phyloP scores from a whole-genome alignment of 1,140 invertebrate genomes.

The Scaptomyza graminum region DNA sequence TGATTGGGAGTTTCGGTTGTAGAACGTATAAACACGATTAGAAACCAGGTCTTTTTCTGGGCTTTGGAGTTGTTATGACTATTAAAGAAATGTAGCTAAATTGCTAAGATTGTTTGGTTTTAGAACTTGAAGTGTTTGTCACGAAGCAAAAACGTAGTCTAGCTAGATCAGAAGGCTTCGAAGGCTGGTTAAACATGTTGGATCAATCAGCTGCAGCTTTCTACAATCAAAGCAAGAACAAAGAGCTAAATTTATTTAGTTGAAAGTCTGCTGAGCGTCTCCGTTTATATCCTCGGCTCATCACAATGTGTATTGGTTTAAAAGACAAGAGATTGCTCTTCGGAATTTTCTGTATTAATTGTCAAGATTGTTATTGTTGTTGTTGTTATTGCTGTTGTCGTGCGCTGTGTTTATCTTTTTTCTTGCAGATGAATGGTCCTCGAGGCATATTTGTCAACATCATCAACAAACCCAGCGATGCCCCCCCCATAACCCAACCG shows the following conservation, averaged over 20 bases:
- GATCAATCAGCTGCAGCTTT: too few relatives aligned
- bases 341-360: constrained; percentile 22
- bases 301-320: constrained; percentile 9
- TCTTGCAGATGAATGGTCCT: constrained; percentile 59
- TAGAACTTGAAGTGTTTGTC: background rate
- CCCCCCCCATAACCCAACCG: constrained; percentile 14
- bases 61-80: background rate
- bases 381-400: constrained; percentile 9
- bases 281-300: too few relatives aligned
- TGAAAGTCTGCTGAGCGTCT: too few relatives aligned
- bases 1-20: background rate
- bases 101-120: background rate
- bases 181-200: too few relatives aligned
- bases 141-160: background rate
- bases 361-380: constrained; percentile 11
- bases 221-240: too few relatives aligned
- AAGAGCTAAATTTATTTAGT: too few relatives aligned
- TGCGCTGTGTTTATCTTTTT: constrained; percentile 45
- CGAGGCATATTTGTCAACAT: constrained; percentile 79
- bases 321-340: constrained; percentile 24
- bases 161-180: background rate
- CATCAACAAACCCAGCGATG: constrained; percentile 45
- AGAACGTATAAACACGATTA: constrained; percentile 21
- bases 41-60: background rate
- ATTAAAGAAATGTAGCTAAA: background rate